These are phyloP conservation scores for Hucho hucho DNA, from an alignment of 2,113 vertebrate genomes.

Conservation along the genomic window DNA sequence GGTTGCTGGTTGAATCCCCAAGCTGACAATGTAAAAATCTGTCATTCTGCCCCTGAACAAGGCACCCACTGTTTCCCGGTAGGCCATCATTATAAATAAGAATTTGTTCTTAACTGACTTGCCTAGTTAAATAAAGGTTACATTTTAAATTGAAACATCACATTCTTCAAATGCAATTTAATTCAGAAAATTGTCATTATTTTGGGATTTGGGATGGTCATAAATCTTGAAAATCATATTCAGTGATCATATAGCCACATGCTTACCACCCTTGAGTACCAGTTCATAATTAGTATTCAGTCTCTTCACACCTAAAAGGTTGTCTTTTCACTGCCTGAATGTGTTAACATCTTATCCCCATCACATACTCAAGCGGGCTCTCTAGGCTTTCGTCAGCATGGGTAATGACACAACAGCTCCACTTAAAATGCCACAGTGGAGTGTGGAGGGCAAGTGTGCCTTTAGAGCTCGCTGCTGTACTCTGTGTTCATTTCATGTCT, in stretches of 20 bases:
- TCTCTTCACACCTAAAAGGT: conserved; percentile 21
- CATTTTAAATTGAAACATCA: no score
- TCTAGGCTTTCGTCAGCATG: conserved; percentile 29
- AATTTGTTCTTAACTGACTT: no score
- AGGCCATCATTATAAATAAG: no score
- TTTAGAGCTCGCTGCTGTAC: background rate
- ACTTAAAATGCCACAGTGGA: conserved; percentile 36
- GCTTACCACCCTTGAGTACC: conserved; percentile 1
- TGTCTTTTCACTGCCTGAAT: background rate
- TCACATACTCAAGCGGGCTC: conserved; percentile 28
- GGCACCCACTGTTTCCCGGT: no score
- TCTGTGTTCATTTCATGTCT: conserved; percentile 11
- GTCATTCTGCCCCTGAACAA: no score
- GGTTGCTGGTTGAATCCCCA: no score
- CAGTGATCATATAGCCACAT: background rate
- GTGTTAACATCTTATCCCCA: conserved; percentile 32
- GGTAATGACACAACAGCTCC: conserved; percentile 28
- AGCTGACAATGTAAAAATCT: no score
- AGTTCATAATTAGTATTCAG: conserved; percentile 13
- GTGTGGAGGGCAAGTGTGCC: conserved; percentile 11
- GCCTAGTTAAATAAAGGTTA: no score
- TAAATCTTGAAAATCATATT: background rate
- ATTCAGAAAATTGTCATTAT: no score
- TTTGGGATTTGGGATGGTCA: no score
- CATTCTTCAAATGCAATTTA: background rate